A percentile compares a stretch with the other conserved stretches of the same genome.
phyloP scores from a whole-genome alignment of 2,113 vertebrate genomes.

The Narcine bancroftii region DNA sequence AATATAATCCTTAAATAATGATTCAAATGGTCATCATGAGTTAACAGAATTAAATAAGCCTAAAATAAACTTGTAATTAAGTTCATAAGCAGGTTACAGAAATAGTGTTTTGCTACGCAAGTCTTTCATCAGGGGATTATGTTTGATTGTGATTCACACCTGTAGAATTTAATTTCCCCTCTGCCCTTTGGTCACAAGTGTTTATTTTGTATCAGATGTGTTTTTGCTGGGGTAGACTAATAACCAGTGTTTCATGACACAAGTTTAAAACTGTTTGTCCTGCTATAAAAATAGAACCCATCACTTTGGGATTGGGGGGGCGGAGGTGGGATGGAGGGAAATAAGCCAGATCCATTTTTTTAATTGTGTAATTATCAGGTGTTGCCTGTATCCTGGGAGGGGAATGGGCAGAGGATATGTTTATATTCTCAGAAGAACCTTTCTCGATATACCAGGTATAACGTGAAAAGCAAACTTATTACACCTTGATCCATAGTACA shows the following conservation, averaged over 20 bases:
- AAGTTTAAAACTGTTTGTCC: neutral
- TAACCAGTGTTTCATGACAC: neutral
- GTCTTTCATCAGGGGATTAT: neutral
- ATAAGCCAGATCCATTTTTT: neutral
- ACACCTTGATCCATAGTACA: no score
- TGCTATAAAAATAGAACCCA: neutral
- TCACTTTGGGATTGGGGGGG: no score
- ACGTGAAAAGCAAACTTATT: no score
- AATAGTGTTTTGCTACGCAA: neutral
- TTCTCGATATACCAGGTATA: no score
- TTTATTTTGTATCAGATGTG: neutral
- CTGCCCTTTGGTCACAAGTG: no score
- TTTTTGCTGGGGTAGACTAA: neutral
- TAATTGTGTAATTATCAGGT: neutral
- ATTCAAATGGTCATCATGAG: neutral
- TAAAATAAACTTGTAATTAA: neutral
- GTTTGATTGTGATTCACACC: neutral
- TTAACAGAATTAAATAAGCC: neutral
- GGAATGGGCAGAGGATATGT: neutral
- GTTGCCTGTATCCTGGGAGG: neutral
- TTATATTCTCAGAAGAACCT: no score
- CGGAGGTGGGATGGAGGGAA: neutral
- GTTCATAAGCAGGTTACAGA: neutral
- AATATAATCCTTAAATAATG: neutral
- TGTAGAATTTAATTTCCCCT: neutral